Percentiles rank a stretch among this genome's conserved stretches.
Conservation (phyloP, 2,113 vertebrate genomes). For the Lycaon pictus region DNA sequence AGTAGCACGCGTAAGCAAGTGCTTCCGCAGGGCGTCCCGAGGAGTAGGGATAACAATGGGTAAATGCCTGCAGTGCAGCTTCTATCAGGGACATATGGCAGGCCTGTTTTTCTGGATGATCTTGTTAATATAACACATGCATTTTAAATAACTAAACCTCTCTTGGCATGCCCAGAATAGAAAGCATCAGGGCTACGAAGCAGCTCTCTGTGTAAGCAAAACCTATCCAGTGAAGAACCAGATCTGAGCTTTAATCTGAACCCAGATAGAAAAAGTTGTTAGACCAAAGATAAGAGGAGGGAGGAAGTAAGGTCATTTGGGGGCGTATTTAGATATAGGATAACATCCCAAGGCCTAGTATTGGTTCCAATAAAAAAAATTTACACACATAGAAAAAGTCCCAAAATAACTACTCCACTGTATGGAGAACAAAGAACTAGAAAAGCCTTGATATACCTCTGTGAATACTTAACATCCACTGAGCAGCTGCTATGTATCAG, state of each 20-base stretch:
- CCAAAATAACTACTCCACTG: neutral
- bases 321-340: neutral
- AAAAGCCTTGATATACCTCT: neutral
- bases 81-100: neutral
- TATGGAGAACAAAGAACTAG: neutral
- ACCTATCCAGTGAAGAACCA: neutral
- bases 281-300: neutral
- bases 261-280: neutral
- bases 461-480: neutral
- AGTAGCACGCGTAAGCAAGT: fast-evolving
- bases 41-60: neutral
- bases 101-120: constrained; percentile 35
- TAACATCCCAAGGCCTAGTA: neutral
- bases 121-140: neutral
- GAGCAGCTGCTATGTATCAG: neutral
- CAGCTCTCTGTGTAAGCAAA: neutral
- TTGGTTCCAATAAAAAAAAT: neutral
- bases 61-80: neutral
- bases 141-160: neutral
- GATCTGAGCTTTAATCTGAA: constrained; percentile 25
- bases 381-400: neutral
- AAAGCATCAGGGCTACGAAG: neutral
- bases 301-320: neutral
- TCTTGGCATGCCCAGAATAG: constrained; percentile 2
- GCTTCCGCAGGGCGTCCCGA: neutral